Percentiles rank a stretch among this genome's conserved stretches.
Conservation (phyloP, 2,797 vertebrate species). For the Argyrosomus regius region DNA sequence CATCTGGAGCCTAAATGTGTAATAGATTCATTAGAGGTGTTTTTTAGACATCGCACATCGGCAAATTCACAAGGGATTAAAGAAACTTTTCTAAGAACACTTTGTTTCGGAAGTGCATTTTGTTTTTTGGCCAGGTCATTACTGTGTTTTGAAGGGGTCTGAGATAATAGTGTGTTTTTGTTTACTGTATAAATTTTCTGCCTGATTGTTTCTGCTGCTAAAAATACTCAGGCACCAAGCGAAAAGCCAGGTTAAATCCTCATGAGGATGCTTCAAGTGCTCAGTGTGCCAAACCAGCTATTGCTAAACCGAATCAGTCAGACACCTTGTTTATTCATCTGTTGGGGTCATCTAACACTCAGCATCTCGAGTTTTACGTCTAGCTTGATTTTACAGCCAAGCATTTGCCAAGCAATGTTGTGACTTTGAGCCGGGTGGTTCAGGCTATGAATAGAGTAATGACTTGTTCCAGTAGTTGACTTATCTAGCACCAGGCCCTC, state of each 20-base stretch:
- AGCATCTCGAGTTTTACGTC: slow-evolving; percentile 37
- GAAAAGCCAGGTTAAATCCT: slow-evolving; percentile 44
- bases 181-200: slow-evolving; percentile 11
- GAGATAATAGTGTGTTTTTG: slow-evolving; percentile 24
- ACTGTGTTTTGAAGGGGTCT: background rate
- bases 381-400: slow-evolving; percentile 35
- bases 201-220: slow-evolving; percentile 22
- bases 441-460: slow-evolving; percentile 52
- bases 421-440: slow-evolving; percentile 1
- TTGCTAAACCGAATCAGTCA: slow-evolving; percentile 30
- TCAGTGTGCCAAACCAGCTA: slow-evolving; percentile 18
- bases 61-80: background rate
- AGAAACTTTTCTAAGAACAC: background rate
- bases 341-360: slow-evolving; percentile 35
- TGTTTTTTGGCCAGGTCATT: background rate
- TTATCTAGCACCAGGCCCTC: slow-evolving; percentile 40
- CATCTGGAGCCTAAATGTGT: slow-evolving; percentile 38
- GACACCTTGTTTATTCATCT: slow-evolving; percentile 51
- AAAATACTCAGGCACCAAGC: slow-evolving; percentile 31
- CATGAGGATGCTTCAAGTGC: background rate
- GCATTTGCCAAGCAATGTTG: slow-evolving; percentile 14
- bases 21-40: slow-evolving; percentile 23
- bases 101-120: slow-evolving; percentile 2
- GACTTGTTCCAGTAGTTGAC: slow-evolving; percentile 32
- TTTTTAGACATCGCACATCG: background rate